Base-by-base conservation (phyloP, 2,113 vertebrate species). In the Dicrurus megarhynchus region DNA sequence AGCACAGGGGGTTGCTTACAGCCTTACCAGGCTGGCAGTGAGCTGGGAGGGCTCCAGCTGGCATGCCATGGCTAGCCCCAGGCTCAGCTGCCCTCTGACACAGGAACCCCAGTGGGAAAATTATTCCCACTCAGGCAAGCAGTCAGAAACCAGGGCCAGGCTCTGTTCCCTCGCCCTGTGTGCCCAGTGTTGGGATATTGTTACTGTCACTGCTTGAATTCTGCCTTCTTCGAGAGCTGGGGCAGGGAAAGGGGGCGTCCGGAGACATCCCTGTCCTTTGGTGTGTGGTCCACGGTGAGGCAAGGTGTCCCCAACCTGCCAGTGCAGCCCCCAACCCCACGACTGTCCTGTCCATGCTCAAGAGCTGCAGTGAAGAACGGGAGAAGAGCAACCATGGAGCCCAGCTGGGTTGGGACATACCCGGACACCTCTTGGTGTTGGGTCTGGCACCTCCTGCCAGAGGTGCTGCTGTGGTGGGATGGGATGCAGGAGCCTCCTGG, bases 251-350 rank as follows among this genome's bases (percentile, higher is more conserved):
- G 23, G 26, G 84, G 27, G 42, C 57, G 32, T 13, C 28, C 57
- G 50, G 42, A 75, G 59, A 37, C 10, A 33, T 52, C 22, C 26
- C 22, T 24, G 26, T 37, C 41, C 41, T 76, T 35, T 22, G 24
- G 16, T 12, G 5, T 0, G 0, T 2, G 9, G 24, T 90, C 22
- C 0, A 0, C 12, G 8, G 16, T 57, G 63, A 77, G 16, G 28
- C 2, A 15, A 71, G 23, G 16, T 22, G 80, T 67, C 21, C 33
- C 10, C 10, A 16, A 1, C 26, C 60, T 52, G 19, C 27, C 35
- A 57, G n/a, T 0, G 1, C 56, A 50, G 50, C 10, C 47, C 32
- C 44, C 39, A 74, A 46, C n/a, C n/a, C 59, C 5, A 0, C 11
- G 4, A 33, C 23, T 13, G 32, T 27, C 44, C 18, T 41, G 33